phyloP scores from a whole-genome alignment of 2,113 vertebrate genomes.

The Albula goreensis region DNA sequence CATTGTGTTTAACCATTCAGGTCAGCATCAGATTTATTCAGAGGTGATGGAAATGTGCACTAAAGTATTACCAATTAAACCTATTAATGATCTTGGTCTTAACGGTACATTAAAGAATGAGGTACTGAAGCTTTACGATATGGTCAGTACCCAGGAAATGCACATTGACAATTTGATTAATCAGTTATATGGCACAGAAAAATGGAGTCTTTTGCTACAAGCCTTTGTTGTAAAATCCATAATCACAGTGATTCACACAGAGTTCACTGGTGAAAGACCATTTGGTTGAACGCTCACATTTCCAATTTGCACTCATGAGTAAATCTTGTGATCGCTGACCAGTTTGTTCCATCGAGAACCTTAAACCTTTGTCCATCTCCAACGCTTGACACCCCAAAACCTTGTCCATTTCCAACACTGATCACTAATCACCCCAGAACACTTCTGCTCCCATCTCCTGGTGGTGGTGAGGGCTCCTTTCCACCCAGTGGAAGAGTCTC shows the following conservation, averaged over 20 bases:
- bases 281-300: not conserved
- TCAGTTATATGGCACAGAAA: not conserved
- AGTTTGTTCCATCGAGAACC: slow-evolving; percentile 13
- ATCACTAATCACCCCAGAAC: slow-evolving; percentile 17
- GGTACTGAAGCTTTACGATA: not conserved
- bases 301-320: slow-evolving; percentile 6
- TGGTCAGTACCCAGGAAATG: not conserved
- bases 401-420: not conserved
- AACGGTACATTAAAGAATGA: no score
- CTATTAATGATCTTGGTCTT: no score
- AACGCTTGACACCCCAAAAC: slow-evolving; percentile 15
- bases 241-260: not conserved
- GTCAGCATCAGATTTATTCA: no score
- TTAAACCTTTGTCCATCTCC: slow-evolving; percentile 17
- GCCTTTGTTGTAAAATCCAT: not conserved
- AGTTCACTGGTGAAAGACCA: not conserved
- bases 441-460: not conserved
- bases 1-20: no score
- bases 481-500: slow-evolving; percentile 7
- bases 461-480: no score
- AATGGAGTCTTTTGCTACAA: not conserved
- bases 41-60: no score
- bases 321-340: not conserved
- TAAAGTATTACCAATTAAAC: no score
- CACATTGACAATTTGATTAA: not conserved